Evolutionary conservation across 2,113 vertebrate species (phyloP).

Genomic region (Phalacrocorax carbo): DNA sequence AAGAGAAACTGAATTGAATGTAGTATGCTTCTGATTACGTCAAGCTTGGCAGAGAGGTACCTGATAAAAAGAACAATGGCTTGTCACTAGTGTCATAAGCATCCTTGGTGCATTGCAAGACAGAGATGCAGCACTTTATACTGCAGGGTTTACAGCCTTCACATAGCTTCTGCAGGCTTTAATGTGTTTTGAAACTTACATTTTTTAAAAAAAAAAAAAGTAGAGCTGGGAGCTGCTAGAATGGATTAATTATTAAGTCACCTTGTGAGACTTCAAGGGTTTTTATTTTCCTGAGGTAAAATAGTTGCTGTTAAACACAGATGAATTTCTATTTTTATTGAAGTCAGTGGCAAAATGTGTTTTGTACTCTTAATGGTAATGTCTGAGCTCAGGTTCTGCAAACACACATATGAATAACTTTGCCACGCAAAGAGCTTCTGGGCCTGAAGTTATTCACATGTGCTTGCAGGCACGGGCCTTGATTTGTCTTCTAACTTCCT

Average conservation of each 20-base stretch:
- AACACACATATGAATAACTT: slow-evolving; percentile 28
- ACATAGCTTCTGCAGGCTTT: not conserved
- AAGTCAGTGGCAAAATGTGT: not conserved
- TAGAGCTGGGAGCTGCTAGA: not conserved
- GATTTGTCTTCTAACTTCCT: slow-evolving; percentile 46
- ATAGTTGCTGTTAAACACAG: not conserved
- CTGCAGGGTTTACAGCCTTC: not conserved
- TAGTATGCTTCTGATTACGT: not conserved
- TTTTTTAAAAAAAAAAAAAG: not conserved
- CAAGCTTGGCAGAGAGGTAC: not conserved
- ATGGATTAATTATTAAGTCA: not conserved
- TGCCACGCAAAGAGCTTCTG: not conserved
- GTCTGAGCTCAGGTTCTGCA: not conserved
- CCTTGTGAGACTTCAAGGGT: not conserved
- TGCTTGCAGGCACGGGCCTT: slow-evolving; percentile 43
- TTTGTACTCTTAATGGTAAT: not conserved
- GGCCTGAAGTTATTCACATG: slow-evolving; percentile 54
- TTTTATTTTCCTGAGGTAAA: slow-evolving; percentile 7
- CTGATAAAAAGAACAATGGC: not conserved
- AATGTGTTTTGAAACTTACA: not conserved
- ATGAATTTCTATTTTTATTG: not conserved
- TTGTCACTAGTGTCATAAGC: not conserved
- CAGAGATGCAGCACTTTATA: not conserved
- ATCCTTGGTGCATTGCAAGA: not conserved
- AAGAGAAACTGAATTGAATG: not conserved